These are phyloP conservation scores for Amiota minor DNA, from an alignment of 2,888 invertebrate genomes.

Conservation along the genomic window DNA sequence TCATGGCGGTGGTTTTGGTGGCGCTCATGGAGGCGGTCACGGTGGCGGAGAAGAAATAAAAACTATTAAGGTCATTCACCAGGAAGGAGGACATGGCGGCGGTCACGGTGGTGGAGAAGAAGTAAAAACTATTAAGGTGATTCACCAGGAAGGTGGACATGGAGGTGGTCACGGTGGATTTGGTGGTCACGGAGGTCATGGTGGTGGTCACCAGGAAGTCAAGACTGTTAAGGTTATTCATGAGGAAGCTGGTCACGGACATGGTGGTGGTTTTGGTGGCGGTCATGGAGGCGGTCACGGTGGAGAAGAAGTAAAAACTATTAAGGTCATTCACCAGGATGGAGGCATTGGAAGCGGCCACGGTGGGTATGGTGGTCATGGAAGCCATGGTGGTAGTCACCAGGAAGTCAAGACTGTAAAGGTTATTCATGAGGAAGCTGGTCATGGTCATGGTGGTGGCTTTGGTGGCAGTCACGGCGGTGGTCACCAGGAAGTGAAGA, in stretches of 20 bases:
- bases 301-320: slow-evolving; percentile 49
- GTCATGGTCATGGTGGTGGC: slow-evolving; percentile 34
- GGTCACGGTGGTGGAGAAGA: slow-evolving; percentile 37
- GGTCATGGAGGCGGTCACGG: slow-evolving; percentile 38
- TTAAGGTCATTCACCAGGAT: slow-evolving; percentile 50
- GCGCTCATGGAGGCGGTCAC: slow-evolving; percentile 32
- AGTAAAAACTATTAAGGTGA: slow-evolving; percentile 45
- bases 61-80: slow-evolving; percentile 55
- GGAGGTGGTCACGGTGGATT: slow-evolving; percentile 41
- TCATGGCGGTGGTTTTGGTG: slow-evolving; percentile 30
- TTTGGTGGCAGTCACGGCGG: not conserved
- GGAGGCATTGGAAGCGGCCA: not conserved
- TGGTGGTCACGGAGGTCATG: slow-evolving; percentile 44
- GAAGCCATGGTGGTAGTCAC: slow-evolving; percentile 27
- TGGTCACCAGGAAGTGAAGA: slow-evolving; percentile 39
- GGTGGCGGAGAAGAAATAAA: slow-evolving; percentile 48
- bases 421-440: slow-evolving; percentile 43
- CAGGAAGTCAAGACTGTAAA: slow-evolving; percentile 44
- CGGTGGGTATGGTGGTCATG: slow-evolving; percentile 1
- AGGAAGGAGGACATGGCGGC: slow-evolving; percentile 39
- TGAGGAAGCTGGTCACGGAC: slow-evolving; percentile 43
- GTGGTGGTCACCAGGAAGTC: slow-evolving; percentile 49
- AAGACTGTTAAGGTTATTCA: slow-evolving; percentile 61
- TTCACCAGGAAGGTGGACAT: slow-evolving; percentile 42
- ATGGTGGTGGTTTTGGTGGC: slow-evolving; percentile 40